Base-by-base conservation (phyloP, 2,797 vertebrate species). In the Ptychobarbus kaznakovi region DNA sequence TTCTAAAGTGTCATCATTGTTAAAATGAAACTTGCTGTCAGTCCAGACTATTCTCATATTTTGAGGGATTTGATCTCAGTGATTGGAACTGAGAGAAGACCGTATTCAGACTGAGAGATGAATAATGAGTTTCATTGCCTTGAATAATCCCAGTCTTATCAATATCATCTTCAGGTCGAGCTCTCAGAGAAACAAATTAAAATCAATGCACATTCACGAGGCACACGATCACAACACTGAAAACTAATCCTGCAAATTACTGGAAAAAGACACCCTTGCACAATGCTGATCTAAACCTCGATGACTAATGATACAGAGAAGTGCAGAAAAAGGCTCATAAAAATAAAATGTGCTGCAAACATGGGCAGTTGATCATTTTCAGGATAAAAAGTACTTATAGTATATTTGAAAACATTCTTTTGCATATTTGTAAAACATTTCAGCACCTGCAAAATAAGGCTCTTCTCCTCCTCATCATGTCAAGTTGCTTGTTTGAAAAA, bases 101-200 rank as follows among this genome's bases (percentile, higher is more conserved):
- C 44, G 15, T 76, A 84, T 87, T 86, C 70, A 87, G 84, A 86
- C 73, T 86, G 81, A 86, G 86, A 86, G 81, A 83, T 65, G 68
- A 73, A 76, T 70, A 63, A 76, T 79, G 78, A 38, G 78, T 82
- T 82, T 88, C 82, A 84, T 20, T 84, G 69, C 6, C 53, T 73
- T 85, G 46, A 84, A 69, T 69, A 51, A 87, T 81, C 42, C 74
- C 8, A 44, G 78, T 44, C n/a, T 56, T 53, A 42, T 80, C 83
- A 87, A 81, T 72, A 65, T 85, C 53, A 69, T 76, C 72, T 38
- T 77, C 32, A 25, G 42, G 44, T 75, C 51, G 32, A 28, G 28
- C 11, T 78, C 70, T 74, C 28, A 63, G 22, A 40, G 58, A 22
- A 63, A 65, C 5, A 32, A 35, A 74, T 51, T 73, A 18, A 22